A percentile compares a stretch with the other conserved stretches of the same genome.
These are phyloP conservation scores for Leptosomus discolor DNA, from an alignment of 2,113 vertebrate genomes.

Conservation along the genomic window DNA sequence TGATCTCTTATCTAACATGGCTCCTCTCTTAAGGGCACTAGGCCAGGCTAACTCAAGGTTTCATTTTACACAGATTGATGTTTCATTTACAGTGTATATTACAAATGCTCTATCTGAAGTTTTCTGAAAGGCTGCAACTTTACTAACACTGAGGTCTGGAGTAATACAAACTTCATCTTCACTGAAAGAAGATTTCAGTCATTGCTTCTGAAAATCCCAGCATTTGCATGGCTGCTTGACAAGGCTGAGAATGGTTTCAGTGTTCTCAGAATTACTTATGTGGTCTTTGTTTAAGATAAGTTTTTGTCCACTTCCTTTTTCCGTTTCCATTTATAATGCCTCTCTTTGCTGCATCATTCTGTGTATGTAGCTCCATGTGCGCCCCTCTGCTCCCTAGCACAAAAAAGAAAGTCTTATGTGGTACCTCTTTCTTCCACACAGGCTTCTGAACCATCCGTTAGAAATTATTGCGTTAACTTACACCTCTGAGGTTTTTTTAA, in stretches of 20 bases:
- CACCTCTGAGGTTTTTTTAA: background rate
- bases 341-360: background rate
- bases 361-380: too few species aligned
- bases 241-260: background rate
- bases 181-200: background rate
- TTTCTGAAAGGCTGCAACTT: background rate
- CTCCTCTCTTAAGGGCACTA: background rate
- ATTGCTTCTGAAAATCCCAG: background rate
- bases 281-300: background rate
- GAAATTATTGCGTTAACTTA: background rate
- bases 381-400: rapidly evolving
- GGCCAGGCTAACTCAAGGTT: background rate
- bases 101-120: background rate
- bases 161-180: background rate
- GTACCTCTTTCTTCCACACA: background rate
- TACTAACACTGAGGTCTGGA: background rate
- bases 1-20: background rate
- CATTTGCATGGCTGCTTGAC: background rate
- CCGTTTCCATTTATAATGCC: background rate
- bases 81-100: background rate
- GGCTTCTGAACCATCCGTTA: background rate
- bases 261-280: background rate
- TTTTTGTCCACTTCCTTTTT: background rate
- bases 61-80: background rate
- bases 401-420: background rate